Evolutionary conservation across 2,888 invertebrate genomes (phyloP).

Genomic region (Chrysotoxum bicinctum): DNA sequence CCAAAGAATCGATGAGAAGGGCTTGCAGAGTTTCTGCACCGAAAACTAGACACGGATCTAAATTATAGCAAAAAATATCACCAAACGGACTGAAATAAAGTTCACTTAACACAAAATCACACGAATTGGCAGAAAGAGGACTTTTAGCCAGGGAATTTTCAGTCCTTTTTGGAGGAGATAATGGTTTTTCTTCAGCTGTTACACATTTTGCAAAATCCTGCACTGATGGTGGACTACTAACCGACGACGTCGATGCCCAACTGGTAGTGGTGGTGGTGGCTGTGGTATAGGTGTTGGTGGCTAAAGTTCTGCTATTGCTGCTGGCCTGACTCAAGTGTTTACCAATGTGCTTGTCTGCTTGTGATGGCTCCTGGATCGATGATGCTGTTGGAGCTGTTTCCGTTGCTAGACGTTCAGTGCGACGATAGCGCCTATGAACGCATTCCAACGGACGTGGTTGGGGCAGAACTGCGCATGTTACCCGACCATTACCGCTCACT

Average conservation of each 20-base stretch:
- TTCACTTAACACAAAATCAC: slow-evolving; percentile 71
- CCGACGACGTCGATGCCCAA: slow-evolving; percentile 66
- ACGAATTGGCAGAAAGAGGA: slow-evolving; percentile 54
- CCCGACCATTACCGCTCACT: slow-evolving; percentile 54
- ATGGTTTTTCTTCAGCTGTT: slow-evolving; percentile 71
- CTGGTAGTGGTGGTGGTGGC: slow-evolving; percentile 69
- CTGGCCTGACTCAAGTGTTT: slow-evolving; percentile 46
- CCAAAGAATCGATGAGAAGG: slow-evolving; percentile 60
- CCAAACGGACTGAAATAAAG: slow-evolving; percentile 62
- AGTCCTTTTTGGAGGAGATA: slow-evolving; percentile 47
- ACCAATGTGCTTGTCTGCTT: slow-evolving; percentile 57
- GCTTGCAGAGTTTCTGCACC: slow-evolving; percentile 58
- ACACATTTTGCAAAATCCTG: slow-evolving; percentile 75
- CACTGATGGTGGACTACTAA: slow-evolving; percentile 66
- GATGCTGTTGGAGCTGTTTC: slow-evolving; percentile 71
- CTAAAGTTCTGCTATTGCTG: slow-evolving; percentile 15
- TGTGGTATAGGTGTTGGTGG: slow-evolving; percentile 7
- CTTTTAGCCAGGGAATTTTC: slow-evolving; percentile 67
- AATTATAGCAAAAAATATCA: slow-evolving; percentile 73
- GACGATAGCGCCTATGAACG: slow-evolving; percentile 64
- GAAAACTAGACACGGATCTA: slow-evolving; percentile 56
- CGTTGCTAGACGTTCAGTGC: slow-evolving; percentile 45
- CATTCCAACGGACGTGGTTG: slow-evolving; percentile 68
- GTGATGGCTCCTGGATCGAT: slow-evolving; percentile 74
- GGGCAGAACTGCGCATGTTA: slow-evolving; percentile 66